Percentiles rank a stretch among this genome's conserved stretches.
Evolutionary conservation across 2,797 vertebrate genomes (phyloP).

Genomic region (Leptodactylus fallax): DNA sequence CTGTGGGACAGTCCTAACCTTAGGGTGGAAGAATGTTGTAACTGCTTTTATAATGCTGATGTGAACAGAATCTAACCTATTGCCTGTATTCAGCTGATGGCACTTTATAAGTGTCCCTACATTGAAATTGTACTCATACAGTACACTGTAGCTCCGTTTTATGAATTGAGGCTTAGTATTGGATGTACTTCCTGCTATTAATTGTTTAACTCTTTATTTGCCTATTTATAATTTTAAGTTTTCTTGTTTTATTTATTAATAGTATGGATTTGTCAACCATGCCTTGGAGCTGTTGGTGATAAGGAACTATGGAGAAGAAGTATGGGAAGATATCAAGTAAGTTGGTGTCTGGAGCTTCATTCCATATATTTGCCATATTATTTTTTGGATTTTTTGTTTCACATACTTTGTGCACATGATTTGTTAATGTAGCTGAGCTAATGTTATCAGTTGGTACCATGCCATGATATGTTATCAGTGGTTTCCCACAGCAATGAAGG

Average conservation of each 20-base stretch:
- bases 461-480: neutral
- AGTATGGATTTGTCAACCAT: constrained; percentile 99
- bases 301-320: constrained; percentile 94
- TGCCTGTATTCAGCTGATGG: too few species aligned
- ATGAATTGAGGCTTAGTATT: too few species aligned
- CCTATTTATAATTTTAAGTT: neutral
- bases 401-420: neutral
- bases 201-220: neutral
- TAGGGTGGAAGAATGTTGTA: too few species aligned
- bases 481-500: neutral
- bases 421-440: neutral
- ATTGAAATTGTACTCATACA: too few species aligned
- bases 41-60: too few species aligned
- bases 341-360: constrained; percentile 65
- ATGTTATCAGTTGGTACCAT: neutral
- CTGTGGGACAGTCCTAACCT: too few species aligned
- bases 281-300: constrained; percentile 97
- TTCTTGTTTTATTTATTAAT: constrained; percentile 61
- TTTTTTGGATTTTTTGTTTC: neutral
- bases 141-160: too few species aligned
- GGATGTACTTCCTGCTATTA: neutral
- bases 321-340: constrained; percentile 99
- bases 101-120: too few species aligned
- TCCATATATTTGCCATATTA: neutral
- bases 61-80: too few species aligned